phyloP scores from a whole-genome alignment of 2,888 invertebrate species.

The Drosophila koepferae region DNA sequence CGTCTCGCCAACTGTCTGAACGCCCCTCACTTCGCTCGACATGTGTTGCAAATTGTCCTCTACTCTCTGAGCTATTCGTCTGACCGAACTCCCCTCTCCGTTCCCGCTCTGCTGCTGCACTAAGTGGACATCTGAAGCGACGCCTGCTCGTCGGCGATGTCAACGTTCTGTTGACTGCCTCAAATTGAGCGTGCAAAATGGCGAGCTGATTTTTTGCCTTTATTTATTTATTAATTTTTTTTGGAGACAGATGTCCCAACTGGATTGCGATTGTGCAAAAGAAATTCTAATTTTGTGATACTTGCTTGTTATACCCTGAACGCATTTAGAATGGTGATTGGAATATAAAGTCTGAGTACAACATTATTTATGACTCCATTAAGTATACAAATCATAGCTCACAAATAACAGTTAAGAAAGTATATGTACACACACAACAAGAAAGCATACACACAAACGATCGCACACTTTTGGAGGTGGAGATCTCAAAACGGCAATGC shows the following conservation, averaged over 20 bases:
- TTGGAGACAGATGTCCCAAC: constrained; percentile 22
- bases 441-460: no score
- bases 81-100: constrained; percentile 20
- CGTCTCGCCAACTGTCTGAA: constrained; percentile 16
- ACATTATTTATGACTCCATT: not conserved
- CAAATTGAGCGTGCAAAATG: constrained; percentile 78
- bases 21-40: constrained; percentile 38
- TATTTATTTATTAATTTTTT: not conserved
- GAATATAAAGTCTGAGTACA: not conserved
- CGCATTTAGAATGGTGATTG: not conserved
- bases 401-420: no score
- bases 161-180: constrained; percentile 61
- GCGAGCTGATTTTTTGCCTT: constrained; percentile 10
- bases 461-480: no score
- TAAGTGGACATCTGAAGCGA: constrained; percentile 26
- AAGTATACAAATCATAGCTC: no score
- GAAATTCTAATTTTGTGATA: not conserved
- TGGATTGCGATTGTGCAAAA: constrained; percentile 8
- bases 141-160: constrained; percentile 49
- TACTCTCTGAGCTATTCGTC: constrained; percentile 25
- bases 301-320: not conserved
- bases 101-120: constrained; percentile 3
- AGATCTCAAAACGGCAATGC: no score
- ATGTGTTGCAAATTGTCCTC: constrained; percentile 61
- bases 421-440: no score